Base-by-base conservation (phyloP, 2,113 vertebrate genomes). In the Vireo altiloquus region DNA sequence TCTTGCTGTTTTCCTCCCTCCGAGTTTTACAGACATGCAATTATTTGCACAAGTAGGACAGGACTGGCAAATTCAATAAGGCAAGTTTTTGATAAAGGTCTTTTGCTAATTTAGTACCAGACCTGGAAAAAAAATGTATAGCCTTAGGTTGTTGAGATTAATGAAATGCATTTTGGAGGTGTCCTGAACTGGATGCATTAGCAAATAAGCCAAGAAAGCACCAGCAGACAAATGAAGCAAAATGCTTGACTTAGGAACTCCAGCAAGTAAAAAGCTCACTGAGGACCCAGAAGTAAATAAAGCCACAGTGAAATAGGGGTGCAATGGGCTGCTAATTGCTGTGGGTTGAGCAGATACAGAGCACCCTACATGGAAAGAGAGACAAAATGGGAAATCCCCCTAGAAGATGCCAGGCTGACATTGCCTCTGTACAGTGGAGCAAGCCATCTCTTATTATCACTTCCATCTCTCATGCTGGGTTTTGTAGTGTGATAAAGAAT, bases 401-500 rank as follows among this genome's bases (percentile, higher is more conserved):
- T 16, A 54, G 85, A 89, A 96, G 87, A 15, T 50, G 54, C 82
- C 91, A 77, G 83, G 70, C 53, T 94, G 71, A 83, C 40, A 6
- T 44, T 90, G 53, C 65, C 50, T 66, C 83, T 46, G 79, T 90
- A 97, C 84, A 97, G 90, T 37, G 90, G 82, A 96, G 82, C 87
- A 90, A 97, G 95, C 95, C 97, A 89, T 70, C 82, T 90, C 96
- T 96, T 94, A 94, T 97, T 96, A 97, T 69, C 87, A 53, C 88
- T 83, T 95, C 93, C 96, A 96, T 97, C 95, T 96, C 95, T 97
- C 97, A 96, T 49, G 81, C 91, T 82, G 84, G 87, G 86, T 91
- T 96, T 87, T 83, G 94, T 54, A 92, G 90, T 91, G 85, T 96
- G 95, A 97, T 96, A 83, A 97, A 97, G 95, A 97, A 98, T 98